Percentiles rank a stretch among this genome's conserved stretches.
phyloP scores from a whole-genome alignment of 2,888 invertebrate species.

The Ornithoptera priamus region DNA sequence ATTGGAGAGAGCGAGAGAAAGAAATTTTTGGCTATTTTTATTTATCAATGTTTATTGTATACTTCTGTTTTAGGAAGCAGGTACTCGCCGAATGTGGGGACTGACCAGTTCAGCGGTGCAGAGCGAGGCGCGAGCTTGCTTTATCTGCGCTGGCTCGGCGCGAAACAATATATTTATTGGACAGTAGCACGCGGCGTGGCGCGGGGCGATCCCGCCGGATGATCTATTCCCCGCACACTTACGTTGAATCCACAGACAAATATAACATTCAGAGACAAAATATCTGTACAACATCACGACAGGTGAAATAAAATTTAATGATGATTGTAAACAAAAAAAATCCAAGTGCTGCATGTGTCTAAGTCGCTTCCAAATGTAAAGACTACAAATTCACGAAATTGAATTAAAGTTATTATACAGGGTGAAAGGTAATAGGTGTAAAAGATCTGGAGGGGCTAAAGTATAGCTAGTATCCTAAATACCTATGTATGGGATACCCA shows the following conservation, averaged over 20 bases:
- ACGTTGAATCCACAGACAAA: slow-evolving; percentile 45
- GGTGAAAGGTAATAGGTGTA: no score
- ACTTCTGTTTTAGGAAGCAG: background rate
- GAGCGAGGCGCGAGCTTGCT: slow-evolving; percentile 77
- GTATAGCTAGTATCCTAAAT: no score
- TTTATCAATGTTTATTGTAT: background rate
- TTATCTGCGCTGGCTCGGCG: slow-evolving; percentile 77
- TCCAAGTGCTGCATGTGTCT: no score
- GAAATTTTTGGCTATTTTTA: no score
- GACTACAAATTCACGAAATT: no score
- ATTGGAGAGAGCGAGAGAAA: no score
- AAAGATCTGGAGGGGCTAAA: no score
- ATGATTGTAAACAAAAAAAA: background rate
- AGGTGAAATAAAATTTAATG: background rate
- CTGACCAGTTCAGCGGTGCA: slow-evolving; percentile 59
- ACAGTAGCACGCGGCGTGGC: slow-evolving; percentile 63
- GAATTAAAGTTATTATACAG: no score
- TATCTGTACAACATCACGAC: background rate
- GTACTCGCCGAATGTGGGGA: slow-evolving; percentile 43
- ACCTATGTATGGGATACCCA: no score
- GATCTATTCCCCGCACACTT: slow-evolving; percentile 70
- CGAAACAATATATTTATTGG: slow-evolving; percentile 81
- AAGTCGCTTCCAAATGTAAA: no score
- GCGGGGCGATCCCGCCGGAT: slow-evolving; percentile 65
- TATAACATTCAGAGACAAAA: slow-evolving; percentile 32